Percentiles rank a stretch among this genome's conserved stretches.
Conservation (phyloP, 1,140 invertebrate species). For the Nylanderia fulva region DNA sequence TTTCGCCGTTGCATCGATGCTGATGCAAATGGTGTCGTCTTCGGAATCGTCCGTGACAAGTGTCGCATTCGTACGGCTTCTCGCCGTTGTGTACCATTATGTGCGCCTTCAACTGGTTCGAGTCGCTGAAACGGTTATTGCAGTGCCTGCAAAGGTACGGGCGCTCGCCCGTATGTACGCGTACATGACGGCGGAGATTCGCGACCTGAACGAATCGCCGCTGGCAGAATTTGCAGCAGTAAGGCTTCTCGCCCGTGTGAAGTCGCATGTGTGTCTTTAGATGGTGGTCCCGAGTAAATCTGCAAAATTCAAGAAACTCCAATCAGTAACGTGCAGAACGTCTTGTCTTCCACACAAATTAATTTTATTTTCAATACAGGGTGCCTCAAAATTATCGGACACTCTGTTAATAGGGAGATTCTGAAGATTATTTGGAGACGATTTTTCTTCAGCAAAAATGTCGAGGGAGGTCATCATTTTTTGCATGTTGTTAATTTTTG, state of each 20-base stretch:
- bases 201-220: constrained; percentile 97
- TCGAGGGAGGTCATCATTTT: too few species aligned
- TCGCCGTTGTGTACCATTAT: constrained; percentile 95
- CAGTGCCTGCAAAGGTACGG: constrained; percentile 97
- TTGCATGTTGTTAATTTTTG: too few species aligned
- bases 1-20: constrained; percentile 90
- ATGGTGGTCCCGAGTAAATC: constrained; percentile 98
- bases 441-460: too few species aligned
- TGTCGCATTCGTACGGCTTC: constrained; percentile 93
- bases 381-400: too few species aligned
- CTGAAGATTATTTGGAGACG: too few species aligned
- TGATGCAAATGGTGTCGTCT: constrained; percentile 94
- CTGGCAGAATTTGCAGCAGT: constrained; percentile 96
- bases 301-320: constrained; percentile 62
- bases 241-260: constrained; percentile 97
- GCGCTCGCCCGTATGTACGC: constrained; percentile 98
- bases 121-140: constrained; percentile 93
- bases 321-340: neutral
- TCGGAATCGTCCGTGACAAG: constrained; percentile 92
- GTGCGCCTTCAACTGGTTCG: constrained; percentile 97
- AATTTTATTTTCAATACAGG: neutral
- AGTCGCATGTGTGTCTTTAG: constrained; percentile 97
- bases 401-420: too few species aligned
- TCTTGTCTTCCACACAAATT: neutral
- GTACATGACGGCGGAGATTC: constrained; percentile 96